Conservation (phyloP, 1,140 invertebrate species). For the Phymastichus coffea region DNA sequence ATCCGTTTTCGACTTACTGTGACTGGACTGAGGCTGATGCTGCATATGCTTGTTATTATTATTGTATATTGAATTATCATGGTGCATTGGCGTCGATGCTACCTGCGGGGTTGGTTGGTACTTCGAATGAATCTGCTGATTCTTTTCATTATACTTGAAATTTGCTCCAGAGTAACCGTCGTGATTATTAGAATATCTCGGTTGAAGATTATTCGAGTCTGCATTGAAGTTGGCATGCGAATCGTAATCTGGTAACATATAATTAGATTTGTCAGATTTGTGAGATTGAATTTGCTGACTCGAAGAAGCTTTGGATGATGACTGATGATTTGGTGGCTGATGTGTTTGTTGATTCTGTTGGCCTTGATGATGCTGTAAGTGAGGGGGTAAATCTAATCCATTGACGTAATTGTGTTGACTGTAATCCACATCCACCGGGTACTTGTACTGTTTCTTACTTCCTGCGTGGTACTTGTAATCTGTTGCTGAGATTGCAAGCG, state of each 20-base stretch:
- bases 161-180: constrained; percentile 47
- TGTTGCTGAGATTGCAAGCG: neutral
- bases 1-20: neutral
- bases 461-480: constrained; percentile 43
- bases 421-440: constrained; percentile 47
- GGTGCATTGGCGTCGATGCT: constrained; percentile 32
- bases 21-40: constrained; percentile 7
- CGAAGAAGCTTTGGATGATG: constrained; percentile 15
- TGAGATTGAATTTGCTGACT: constrained; percentile 30
- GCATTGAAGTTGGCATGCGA: constrained; percentile 45
- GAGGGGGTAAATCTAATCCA: constrained; percentile 31
- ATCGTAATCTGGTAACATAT: constrained; percentile 43
- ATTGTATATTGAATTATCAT: constrained; percentile 32
- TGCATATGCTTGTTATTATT: constrained; percentile 33
- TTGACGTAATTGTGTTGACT: constrained; percentile 44
- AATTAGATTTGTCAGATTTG: constrained; percentile 47
- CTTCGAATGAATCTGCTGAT: constrained; percentile 44
- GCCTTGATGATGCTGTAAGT: constrained; percentile 39
- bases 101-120: constrained; percentile 43
- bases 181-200: constrained; percentile 36
- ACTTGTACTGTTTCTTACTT: constrained; percentile 48
- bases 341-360: constrained; percentile 32
- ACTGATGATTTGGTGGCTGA: constrained; percentile 33
- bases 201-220: constrained; percentile 30
- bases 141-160: constrained; percentile 46